Base-by-base conservation (phyloP, 2,797 vertebrate genomes). In the Neoniphon sammara region DNA sequence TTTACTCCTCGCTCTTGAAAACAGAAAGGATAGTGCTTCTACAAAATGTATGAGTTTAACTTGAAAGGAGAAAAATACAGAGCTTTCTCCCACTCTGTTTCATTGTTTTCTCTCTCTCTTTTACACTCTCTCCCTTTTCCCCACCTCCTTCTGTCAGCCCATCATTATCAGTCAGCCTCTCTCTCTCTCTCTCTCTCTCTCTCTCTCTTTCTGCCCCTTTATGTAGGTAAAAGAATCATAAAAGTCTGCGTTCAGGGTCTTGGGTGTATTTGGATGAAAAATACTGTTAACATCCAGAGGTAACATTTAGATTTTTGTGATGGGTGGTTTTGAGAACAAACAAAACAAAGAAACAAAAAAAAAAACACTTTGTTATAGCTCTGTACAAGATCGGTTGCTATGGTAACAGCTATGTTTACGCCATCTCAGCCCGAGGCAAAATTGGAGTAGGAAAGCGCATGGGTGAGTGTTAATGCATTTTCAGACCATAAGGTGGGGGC, bases 321-420 rank as follows among this genome's bases (percentile, higher is more conserved):
- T 21, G 31, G 76, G 70, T 25, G 30, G 5, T 62, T 83, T 77
- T 5, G 12, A 70, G 1, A 52, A 10, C 67, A 1, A 56, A 27
- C 2, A 2, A 27, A 27, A 27, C 25, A 27, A 27, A 27, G 2
- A 27, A 27, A 27, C 25, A 27, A 27, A 27, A 27, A 27, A 2
- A 71, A 39, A 65, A 75, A 66, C 39, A 44, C 7, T 50, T 49
- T 70, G 27, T 65, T 68, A 70, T 60, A 53, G 69, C 56, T 47
- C 60, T 31, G 42, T 47, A 21, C 53, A 12, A 66, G 27, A 83
- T 63, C 15, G 0, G 46, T 88, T 61, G 50, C 84, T 69, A 82
- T 87, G 87, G 87, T 74, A 87, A 90, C 79, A 0, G 59, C 70
- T 62, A 49, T 85, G 88, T 89, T 84, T 86, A 77, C 81, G 64